A percentile compares a stretch with the other conserved stretches of the same genome.
These are phyloP conservation scores for Crotalus horridus DNA, from an alignment of 2,113 vertebrate genomes.

Conservation along the genomic window DNA sequence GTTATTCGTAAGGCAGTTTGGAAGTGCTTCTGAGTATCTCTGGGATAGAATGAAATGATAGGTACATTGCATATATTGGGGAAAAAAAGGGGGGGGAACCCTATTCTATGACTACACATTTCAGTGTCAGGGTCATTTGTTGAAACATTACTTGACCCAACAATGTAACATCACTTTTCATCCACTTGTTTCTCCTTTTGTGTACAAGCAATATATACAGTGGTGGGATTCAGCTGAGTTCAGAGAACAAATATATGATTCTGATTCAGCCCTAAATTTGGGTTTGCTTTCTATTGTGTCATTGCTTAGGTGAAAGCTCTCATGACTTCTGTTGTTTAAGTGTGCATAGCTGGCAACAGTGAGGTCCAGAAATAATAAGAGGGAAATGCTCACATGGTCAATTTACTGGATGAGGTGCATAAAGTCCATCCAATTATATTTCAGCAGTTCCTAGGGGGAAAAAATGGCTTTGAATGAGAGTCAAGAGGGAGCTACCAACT, in stretches of 20 bases:
- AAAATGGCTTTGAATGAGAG: slow-evolving; percentile 53
- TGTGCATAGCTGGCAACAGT: slow-evolving; percentile 50
- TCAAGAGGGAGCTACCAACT: slow-evolving; percentile 51
- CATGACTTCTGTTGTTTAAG: slow-evolving; percentile 57
- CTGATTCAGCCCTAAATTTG: slow-evolving; percentile 30
- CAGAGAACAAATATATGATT: not conserved
- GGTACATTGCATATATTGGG: not conserved
- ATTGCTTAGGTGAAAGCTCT: slow-evolving; percentile 50
- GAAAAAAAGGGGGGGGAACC: not conserved
- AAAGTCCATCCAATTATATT: slow-evolving; percentile 66
- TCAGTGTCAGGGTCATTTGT: not conserved
- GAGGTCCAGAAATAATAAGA: slow-evolving; percentile 58
- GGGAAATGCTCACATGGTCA: slow-evolving; percentile 54
- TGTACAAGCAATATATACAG: not conserved
- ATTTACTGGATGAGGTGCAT: slow-evolving; percentile 67
- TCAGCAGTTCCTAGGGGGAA: slow-evolving; percentile 54
- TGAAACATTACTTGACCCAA: slow-evolving; percentile 28
- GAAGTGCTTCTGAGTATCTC: not conserved
- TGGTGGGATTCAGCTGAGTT: too few species aligned
- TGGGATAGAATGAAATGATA: not conserved
- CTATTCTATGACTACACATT: not conserved
- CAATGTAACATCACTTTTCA: slow-evolving; percentile 37
- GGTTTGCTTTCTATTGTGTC: slow-evolving; percentile 43
- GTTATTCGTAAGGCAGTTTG: too few species aligned
- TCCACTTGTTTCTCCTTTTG: slow-evolving; percentile 20